phyloP scores from a whole-genome alignment of 2,113 vertebrate species.

The Caretta caretta region DNA sequence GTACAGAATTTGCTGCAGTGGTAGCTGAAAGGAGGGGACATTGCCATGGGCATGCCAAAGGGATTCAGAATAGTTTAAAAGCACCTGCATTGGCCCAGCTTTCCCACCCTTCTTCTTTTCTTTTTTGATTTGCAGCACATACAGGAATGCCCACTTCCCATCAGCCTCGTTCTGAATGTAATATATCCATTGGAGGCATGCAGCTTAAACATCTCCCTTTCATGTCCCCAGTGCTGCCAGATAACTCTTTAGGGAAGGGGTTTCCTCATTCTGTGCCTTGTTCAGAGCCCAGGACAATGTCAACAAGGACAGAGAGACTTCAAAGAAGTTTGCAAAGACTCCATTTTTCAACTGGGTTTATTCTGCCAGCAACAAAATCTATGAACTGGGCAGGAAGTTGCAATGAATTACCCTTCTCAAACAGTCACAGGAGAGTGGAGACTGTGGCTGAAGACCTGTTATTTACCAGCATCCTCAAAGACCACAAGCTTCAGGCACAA shows the following conservation, averaged over 20 bases:
- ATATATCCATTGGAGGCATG: neutral
- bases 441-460: neutral
- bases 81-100: neutral
- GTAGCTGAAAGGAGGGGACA: neutral
- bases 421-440: neutral
- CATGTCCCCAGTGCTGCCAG: neutral
- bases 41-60: neutral
- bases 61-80: neutral
- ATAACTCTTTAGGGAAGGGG: neutral
- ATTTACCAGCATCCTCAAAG: neutral
- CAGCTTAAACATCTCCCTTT: neutral
- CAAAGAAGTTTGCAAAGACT: neutral
- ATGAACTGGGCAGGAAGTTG: neutral
- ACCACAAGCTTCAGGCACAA: neutral
- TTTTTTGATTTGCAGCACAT: neutral
- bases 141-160: neutral
- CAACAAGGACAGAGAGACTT: neutral
- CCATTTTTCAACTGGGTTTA: neutral
- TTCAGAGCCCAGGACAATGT: neutral
- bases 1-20: neutral
- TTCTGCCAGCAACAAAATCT: neutral
- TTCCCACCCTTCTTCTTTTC: neutral
- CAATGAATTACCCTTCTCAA: neutral
- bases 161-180: neutral
- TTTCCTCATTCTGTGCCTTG: neutral